Conservation (phyloP, 2,797 vertebrate genomes). For the Champsocephalus esox region DNA sequence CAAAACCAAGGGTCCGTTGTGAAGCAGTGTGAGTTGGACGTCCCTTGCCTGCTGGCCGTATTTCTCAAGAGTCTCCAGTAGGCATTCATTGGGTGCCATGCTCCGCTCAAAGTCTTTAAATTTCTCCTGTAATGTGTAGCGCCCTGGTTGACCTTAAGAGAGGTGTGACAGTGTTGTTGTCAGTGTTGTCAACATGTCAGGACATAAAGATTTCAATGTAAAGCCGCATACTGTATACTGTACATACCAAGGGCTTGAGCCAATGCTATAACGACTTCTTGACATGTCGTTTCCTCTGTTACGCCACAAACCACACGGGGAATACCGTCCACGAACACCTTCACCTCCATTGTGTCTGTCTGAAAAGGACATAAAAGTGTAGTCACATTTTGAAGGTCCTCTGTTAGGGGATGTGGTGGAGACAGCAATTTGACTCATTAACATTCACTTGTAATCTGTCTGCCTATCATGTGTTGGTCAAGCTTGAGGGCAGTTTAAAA, state of each 20-base stretch:
- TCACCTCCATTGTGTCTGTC: slow-evolving; percentile 83
- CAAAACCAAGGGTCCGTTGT: slow-evolving; percentile 65
- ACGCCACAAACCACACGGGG: slow-evolving; percentile 85
- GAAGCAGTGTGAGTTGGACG: slow-evolving; percentile 83
- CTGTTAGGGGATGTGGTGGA: slow-evolving; percentile 39
- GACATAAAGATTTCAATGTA: not conserved
- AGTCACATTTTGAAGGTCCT: not conserved
- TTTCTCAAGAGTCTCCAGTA: slow-evolving; percentile 82
- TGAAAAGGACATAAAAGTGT: slow-evolving; percentile 1
- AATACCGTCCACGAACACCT: slow-evolving; percentile 83
- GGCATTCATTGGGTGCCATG: slow-evolving; percentile 77
- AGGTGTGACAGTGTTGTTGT: not conserved
- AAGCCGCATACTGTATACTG: not conserved
- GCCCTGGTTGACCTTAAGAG: slow-evolving; percentile 82
- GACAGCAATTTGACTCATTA: slow-evolving; percentile 49
- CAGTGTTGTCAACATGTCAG: not conserved
- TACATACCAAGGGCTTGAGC: slow-evolving; percentile 83
- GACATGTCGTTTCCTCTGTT: slow-evolving; percentile 84
- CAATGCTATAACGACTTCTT: slow-evolving; percentile 86
- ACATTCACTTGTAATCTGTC: slow-evolving; percentile 49
- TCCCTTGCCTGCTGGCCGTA: slow-evolving; percentile 84
- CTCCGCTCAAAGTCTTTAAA: slow-evolving; percentile 85
- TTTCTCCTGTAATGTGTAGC: slow-evolving; percentile 84
- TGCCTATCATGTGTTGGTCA: slow-evolving; percentile 14
- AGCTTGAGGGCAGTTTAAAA: slow-evolving; percentile 10